These are phyloP conservation scores for Pseudorhombus dupliciocellatus DNA, from an alignment of 2,113 vertebrate genomes.

Conservation along the genomic window DNA sequence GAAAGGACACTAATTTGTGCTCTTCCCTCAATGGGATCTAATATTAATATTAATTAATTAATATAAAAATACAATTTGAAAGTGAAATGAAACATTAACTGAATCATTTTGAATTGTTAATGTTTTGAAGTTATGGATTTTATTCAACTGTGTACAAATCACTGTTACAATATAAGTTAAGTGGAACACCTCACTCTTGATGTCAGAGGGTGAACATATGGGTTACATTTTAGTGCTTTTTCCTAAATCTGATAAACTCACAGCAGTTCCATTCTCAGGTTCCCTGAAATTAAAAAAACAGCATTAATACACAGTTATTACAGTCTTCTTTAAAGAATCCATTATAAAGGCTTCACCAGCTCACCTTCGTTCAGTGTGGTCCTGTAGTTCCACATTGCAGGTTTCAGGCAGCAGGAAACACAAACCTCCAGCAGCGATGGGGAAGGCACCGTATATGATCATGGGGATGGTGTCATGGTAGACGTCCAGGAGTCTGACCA, in stretches of 20 bases:
- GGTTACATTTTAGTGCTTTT: conserved; percentile 55
- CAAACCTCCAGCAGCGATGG: conserved; percentile 69
- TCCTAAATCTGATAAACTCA: not conserved
- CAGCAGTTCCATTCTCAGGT: not conserved
- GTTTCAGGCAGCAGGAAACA: conserved; percentile 88
- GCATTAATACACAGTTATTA: not conserved
- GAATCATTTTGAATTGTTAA: no score
- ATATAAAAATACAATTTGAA: no score
- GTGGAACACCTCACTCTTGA: no score
- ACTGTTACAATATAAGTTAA: no score
- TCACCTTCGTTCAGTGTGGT: conserved; percentile 66
- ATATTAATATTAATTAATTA: no score
- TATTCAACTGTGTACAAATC: no score
- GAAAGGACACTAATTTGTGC: no score
- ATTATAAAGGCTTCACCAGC: conserved; percentile 2
- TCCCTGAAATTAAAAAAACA: conserved; percentile 26
- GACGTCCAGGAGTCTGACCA: conserved; percentile 80
- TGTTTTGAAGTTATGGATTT: no score
- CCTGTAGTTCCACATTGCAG: conserved; percentile 74
- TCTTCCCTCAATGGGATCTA: no score
- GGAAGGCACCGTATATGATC: conserved; percentile 80
- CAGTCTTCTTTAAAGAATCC: no score
- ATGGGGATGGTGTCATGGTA: conserved; percentile 82
- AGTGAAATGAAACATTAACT: no score
- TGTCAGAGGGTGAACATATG: not conserved